A percentile compares a stretch with the other conserved stretches of the same genome.
phyloP scores from a whole-genome alignment of 2,113 vertebrate species.

The Clarias macrocephalus region DNA sequence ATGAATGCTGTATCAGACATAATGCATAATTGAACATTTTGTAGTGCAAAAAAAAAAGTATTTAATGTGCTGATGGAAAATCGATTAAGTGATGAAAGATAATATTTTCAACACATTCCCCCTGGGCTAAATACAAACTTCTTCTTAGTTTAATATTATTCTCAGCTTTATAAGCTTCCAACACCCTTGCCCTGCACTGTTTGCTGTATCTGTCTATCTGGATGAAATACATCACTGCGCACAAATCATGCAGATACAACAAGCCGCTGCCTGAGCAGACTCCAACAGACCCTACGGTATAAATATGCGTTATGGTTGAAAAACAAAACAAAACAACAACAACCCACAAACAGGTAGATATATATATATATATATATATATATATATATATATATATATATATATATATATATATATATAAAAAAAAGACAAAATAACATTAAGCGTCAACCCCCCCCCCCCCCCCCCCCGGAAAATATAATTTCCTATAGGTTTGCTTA shows the following conservation, averaged over 20 bases:
- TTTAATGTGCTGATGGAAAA: not conserved
- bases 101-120: not conserved
- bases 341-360: no score
- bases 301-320: not conserved
- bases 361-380: not conserved
- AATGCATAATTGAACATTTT: not conserved
- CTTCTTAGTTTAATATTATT: not conserved
- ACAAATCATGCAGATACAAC: slow-evolving; percentile 34
- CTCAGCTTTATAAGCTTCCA: not conserved
- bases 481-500: not conserved
- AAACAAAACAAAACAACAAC: not conserved
- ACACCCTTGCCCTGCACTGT: not conserved
- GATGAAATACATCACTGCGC: slow-evolving; percentile 37
- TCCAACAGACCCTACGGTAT: slow-evolving; percentile 1
- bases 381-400: no score
- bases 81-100: not conserved
- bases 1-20: not conserved
- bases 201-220: slow-evolving; percentile 21
- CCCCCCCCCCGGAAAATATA: no score
- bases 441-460: no score
- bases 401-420: not conserved
- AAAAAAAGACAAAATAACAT: not conserved
- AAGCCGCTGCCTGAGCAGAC: slow-evolving; percentile 18
- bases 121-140: not conserved
- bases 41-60: no score